Base-by-base conservation (phyloP, 2,888 invertebrate species). In the Sturmia bella region DNA sequence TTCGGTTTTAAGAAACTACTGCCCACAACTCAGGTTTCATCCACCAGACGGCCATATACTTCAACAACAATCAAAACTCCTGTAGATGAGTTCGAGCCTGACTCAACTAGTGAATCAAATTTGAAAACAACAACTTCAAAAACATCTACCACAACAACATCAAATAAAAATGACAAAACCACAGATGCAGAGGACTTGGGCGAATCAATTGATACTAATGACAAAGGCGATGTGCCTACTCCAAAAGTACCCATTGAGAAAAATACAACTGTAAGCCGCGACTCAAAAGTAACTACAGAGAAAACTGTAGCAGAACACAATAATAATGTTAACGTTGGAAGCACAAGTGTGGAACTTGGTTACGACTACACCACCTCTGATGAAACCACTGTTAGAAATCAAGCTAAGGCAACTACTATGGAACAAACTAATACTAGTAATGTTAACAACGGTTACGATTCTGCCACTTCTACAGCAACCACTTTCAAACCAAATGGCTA, bases 1-100 rank as follows among this genome's bases (percentile, higher is more conserved):
- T 11, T 75, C 39, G 80, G 75, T 15, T 63, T 75, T 2, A 70
- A 66, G 0, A 68, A 74, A 63, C 39, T 70, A 15, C 12, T 52
- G 13, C 39, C 59, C 9, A 48, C 19, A 7, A 50, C 64, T 0
- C 13, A 41, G 13, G 4, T 11, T 11, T 21, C 43, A 1, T 27
- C 79, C 0, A 74, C 73, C 11, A 69, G 24, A 57, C 63, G 39
- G n/a, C 79, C 70, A 1, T 39, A 21, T 1, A 68, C 76, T 11
- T 63, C 72, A 6, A 69, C 74, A 0, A 69, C 77, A 0, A 27
- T 32, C 0, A 64, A 63, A 15, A 48, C 57, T 3, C 77, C 77
- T 7, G 64, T 50, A 12, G 32, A 13, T 7, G 50, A 21, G 17
- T 78, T 72, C n/a, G 50, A 72, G 43, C 45, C 56, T 15, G 77